Evolutionary conservation across 64 coral and sea anemone genomes (phyloP), one percentile per base, ranked within the genome.

Genomic region (Montipora foliosa): DNA sequence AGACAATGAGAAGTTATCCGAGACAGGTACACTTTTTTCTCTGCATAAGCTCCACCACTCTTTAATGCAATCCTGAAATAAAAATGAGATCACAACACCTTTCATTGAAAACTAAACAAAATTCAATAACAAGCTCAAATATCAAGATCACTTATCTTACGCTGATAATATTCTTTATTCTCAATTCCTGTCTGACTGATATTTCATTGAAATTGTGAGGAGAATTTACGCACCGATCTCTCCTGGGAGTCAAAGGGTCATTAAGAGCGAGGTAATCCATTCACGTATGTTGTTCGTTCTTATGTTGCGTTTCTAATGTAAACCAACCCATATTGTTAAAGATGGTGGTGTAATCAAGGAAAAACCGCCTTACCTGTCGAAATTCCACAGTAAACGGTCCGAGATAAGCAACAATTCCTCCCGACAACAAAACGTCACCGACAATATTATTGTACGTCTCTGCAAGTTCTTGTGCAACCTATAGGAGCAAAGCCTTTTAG

Each of bases 301-400:
- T 37, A 37, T 37, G 37, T 37, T 37, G 37, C 37, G 37, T 37
- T 37, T 37, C 37, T 37, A 37, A 37, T 37, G 37, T 37, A 37
- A 37, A 37, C 37, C 37, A 37, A 37, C 37, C 37, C 37, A 37
- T 37, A 37, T 37, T 37, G 37, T 37, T 37, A 37, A 37, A 37
- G 37, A 37, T 37, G 6, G 53, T 57, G 53, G 74, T 13, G 8
- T 13, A 20, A 79, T 7, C 49, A 15, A 15, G 48, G 16, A 25
- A 37, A 20, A 77, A 47, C 37, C 0, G 37, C 48, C 75, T 82
- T 77, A 96, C 97, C 89, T 88, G 87, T 94, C 97, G 90, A 89
- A 99, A 99, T 25, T 96, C 87, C 15, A 96, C 89, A 25, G 97
- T 99, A 47, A 99, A 99, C 58, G 97, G 89, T 21, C 97, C 97